A percentile compares a stretch with the other conserved stretches of the same genome.
phyloP scores from a whole-genome alignment of 2,888 invertebrate genomes.

The Lypha dubia region DNA sequence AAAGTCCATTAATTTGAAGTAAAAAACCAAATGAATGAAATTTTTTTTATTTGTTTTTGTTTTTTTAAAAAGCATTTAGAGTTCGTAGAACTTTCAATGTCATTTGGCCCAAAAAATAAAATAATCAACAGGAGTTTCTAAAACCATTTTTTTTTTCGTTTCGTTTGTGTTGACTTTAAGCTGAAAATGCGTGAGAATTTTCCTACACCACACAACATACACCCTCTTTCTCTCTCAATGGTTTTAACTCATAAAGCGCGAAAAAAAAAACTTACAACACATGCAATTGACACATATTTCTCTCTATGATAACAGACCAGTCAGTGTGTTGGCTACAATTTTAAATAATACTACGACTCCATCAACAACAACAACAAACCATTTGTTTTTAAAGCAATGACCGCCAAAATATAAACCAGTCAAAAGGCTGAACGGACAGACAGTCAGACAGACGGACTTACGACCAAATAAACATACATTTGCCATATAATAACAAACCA shows the following conservation, averaged over 20 bases:
- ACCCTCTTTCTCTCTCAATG: neutral
- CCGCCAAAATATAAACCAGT: constrained; percentile 73
- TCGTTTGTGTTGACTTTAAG: constrained; percentile 16
- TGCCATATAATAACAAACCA: constrained; percentile 63
- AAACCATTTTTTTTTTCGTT: neutral
- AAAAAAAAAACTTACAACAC: constrained; percentile 33
- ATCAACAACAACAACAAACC: constrained; percentile 56
- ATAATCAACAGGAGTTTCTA: constrained; percentile 62
- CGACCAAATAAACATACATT: constrained; percentile 30
- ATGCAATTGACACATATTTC: constrained; percentile 75
- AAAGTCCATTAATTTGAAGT: too few relatives aligned
- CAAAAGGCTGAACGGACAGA: constrained; percentile 53
- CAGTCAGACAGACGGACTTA: neutral
- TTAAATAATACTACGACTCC: constrained; percentile 49
- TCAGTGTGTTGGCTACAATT: constrained; percentile 43
- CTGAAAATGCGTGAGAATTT: constrained; percentile 69
- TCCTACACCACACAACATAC: constrained; percentile 10
- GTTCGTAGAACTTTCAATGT: constrained; percentile 64
- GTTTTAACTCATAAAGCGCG: neutral
- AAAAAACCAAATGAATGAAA: neutral
- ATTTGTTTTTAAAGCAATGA: constrained; percentile 66
- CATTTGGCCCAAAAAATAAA: constrained; percentile 33
- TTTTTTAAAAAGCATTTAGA: constrained; percentile 6
- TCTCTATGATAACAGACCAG: constrained; percentile 55
- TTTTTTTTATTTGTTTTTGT: too few relatives aligned